Base-by-base conservation (phyloP, 2,113 vertebrate genomes). In the Sinosuthora webbiana region DNA sequence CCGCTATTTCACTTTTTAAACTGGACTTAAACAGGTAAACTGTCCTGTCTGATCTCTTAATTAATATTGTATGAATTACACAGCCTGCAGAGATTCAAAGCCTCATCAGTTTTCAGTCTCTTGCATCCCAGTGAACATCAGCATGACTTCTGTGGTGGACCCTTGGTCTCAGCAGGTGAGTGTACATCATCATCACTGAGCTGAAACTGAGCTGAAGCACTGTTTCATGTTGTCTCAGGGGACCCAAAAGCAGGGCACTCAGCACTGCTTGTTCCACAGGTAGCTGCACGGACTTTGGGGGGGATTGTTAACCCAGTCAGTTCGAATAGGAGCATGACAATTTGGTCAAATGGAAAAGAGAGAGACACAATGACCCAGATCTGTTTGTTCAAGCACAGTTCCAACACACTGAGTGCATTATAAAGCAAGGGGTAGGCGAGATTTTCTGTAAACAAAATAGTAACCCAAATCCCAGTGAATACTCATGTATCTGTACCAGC, bases 1-100 rank as follows among this genome's bases (percentile, higher is more conserved):
- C 60, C 73, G 57, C 80, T 84, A 88, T 65, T 84, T 84, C n/a
- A 79, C 13, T 53, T 84, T 93, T 83, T 60, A 42, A 84, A 83
- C 50, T 84, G 42, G 44, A 78, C 8, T 90, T 83, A 20, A 1
- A 7, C 57, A 47, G 28, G 41, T 65, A 74, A 96, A 71, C 12
- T 90, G 37, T 94, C 71, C 60, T 44, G 68, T 65, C 44, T 77
- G 71, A 86, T 35, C 8, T 74, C 82, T 86, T 93, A 87, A 81
- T 67, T 70, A 81, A 42, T 59, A 64, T 30, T 9, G 2, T 35
- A 67, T 15, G 13, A 90, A 21, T 17, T 82, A 8, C 31, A 45
- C 12, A 62, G 49, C 28, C 24, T 52, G 33, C 31, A 81, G 49
- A 78, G 64, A n/a, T 71, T 78, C 37, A 52, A 68, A 83, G 22